phyloP scores from a whole-genome alignment of 35 echinoderm and acorn worm species.

The Heliocidaris erythrogramma region DNA sequence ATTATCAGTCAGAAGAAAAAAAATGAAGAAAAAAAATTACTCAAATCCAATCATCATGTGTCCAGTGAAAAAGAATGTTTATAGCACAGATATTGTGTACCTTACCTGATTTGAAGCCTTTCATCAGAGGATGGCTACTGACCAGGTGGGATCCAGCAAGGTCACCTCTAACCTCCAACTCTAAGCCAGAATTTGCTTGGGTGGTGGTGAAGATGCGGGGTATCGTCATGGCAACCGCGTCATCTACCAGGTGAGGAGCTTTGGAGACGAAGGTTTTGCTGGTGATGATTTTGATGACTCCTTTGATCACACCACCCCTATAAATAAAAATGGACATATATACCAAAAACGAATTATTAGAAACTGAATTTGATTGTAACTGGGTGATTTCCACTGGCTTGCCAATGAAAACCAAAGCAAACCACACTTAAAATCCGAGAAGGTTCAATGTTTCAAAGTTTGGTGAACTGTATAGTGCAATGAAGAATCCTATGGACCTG shows the following conservation, averaged over 20 bases:
- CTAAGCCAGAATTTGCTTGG: not conserved
- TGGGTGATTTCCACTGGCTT: too few species aligned
- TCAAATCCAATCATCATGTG: too few species aligned
- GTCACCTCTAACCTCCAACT: not conserved
- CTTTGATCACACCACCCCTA: not conserved
- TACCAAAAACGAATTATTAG: too few species aligned
- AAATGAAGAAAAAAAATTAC: too few species aligned
- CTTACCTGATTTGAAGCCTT: constrained; percentile 30
- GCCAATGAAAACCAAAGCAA: too few species aligned
- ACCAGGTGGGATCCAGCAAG: not conserved
- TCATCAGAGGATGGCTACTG: not conserved
- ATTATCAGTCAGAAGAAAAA: too few species aligned
- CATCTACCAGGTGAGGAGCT: constrained; percentile 16
- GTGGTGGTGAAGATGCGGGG: not conserved
- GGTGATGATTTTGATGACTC: constrained; percentile 44
- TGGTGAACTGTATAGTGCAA: too few species aligned
- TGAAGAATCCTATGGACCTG: too few species aligned
- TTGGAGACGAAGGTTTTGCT: constrained; percentile 21
- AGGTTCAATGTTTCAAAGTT: too few species aligned
- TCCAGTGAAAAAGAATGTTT: too few species aligned
- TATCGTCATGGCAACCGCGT: constrained; percentile 38
- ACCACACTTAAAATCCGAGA: too few species aligned
- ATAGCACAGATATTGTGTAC: not conserved
- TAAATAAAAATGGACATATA: not conserved
- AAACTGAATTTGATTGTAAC: too few species aligned